Base-by-base conservation (phyloP, 2,113 vertebrate species). In the Macroglossus sobrinus region DNA sequence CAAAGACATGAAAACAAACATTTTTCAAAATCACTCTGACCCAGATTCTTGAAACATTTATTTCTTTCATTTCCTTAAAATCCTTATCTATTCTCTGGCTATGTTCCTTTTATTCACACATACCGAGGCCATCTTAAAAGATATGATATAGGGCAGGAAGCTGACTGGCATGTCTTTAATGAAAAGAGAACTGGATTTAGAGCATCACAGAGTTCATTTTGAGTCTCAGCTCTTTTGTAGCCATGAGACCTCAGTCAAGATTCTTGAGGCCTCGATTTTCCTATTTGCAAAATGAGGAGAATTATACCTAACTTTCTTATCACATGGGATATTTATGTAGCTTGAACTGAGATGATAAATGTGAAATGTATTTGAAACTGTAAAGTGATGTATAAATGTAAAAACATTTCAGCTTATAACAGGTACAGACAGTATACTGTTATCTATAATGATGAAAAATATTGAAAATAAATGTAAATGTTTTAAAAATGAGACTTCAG, bases 21-120 rank as follows among this genome's bases (percentile, higher is more conserved):
- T 47, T 92, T 91, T 92, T 91, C 61, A 86, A 45, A 97, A 82
- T 57, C 43, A 76, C 21, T 91, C 28, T 92, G 86, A 92, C 74
- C 68, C 50, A 96, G 69, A 87, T 94, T 91, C 57, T 28, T 84
- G 30, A 75, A 93, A 93, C 12, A 84, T 68, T 38, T 66, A 64
- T 81, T 91, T 91, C 81, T 94, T 93, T 74, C 43, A 82, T 94
- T 85, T 79, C 53, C 24, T 97, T 85, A 78, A 93, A 92, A 43
- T 90, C 33, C 11, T 85, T 89, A 63, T 93, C 74, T 79, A 26
- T 61, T 81, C 57, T 93, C 38, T 93, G 68, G 30, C 35, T 81
- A 45, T 82, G 15, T 75, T 93, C 28, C 45, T 92, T 88, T 95
- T 63, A 92, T 91, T 94, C 30, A 53, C n/a, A 22, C 28, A 26